A percentile compares a stretch with the other conserved stretches of the same genome.
Evolutionary conservation across 2,888 invertebrate species (phyloP).

Genomic region (Liodrosophila aerea): DNA sequence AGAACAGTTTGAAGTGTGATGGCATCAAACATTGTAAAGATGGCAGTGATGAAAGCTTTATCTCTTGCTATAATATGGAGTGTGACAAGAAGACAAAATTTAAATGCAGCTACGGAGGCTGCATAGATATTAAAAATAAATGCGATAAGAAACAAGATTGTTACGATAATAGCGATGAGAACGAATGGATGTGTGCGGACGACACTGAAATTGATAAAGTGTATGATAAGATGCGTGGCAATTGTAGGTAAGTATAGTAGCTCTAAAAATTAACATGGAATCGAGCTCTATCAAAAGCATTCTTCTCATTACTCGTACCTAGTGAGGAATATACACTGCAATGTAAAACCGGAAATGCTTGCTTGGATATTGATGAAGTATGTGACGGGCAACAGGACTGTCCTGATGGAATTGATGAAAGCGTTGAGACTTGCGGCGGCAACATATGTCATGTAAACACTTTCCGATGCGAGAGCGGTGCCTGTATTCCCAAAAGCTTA

Average conservation of each 20-base stretch:
- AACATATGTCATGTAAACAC: conserved; percentile 56
- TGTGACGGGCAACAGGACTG: conserved; percentile 71
- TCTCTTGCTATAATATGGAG: conserved; percentile 1
- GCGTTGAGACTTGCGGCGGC: conserved; percentile 53
- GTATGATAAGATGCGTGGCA: neutral
- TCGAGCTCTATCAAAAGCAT: neutral
- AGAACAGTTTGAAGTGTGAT: conserved; percentile 15
- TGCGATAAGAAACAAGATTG: conserved; percentile 28
- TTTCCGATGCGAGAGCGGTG: conserved; percentile 68
- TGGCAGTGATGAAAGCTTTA: conserved; percentile 33
- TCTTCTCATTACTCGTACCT: neutral
- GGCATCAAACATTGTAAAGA: conserved; percentile 23
- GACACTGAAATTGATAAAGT: neutral
- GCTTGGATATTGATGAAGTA: conserved; percentile 31
- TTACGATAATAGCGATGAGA: conserved; percentile 45
- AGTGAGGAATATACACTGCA: neutral
- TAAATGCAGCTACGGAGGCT: conserved; percentile 48
- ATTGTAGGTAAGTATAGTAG: conserved; percentile 27
- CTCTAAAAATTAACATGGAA: neutral
- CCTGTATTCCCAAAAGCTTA: conserved; percentile 24
- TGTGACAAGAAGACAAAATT: conserved; percentile 6
- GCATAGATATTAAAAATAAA: neutral
- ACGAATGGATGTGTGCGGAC: conserved; percentile 16
- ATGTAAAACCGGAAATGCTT: conserved; percentile 8
- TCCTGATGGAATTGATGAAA: conserved; percentile 64